phyloP scores from a whole-genome alignment of 2,113 vertebrate genomes.

The Tonatia bakeri region DNA sequence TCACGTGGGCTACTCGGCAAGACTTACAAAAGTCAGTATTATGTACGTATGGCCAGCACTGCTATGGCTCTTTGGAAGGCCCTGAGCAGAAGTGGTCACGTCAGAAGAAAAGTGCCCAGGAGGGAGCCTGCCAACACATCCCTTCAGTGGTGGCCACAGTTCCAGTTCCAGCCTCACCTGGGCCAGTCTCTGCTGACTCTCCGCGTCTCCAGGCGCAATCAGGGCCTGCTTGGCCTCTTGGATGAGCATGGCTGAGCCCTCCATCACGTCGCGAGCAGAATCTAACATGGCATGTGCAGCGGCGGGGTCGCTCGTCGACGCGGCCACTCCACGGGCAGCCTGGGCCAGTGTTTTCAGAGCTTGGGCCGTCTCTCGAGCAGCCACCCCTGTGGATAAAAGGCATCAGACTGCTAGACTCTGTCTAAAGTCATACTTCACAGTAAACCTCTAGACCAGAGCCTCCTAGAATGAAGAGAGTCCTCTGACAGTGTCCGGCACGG shows the following conservation, averaged over 20 bases:
- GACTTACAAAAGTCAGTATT: neutral
- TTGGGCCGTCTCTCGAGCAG: conserved; percentile 96
- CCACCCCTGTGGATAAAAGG: conserved; percentile 85
- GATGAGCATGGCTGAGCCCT: conserved; percentile 96
- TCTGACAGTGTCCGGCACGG: neutral
- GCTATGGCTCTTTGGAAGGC: neutral
- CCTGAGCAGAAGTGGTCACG: neutral
- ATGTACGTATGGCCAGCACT: neutral
- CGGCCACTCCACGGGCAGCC: conserved; percentile 95
- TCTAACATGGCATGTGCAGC: conserved; percentile 94
- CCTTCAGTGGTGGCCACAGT: fast-evolving
- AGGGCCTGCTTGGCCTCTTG: conserved; percentile 97
- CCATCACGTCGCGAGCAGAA: conserved; percentile 96
- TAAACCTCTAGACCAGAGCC: neutral
- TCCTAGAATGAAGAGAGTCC: neutral
- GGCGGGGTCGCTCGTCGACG: conserved; percentile 90
- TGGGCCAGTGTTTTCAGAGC: conserved; percentile 95
- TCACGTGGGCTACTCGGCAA: neutral
- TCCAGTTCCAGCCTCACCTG: conserved; percentile 84
- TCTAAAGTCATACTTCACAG: neutral
- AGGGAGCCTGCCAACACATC: neutral
- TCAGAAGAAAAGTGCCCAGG: neutral
- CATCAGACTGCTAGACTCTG: neutral
- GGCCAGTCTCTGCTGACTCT: conserved; percentile 96
- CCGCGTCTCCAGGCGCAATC: conserved; percentile 93